These are phyloP conservation scores for Tyto alba DNA, from an alignment of 2,113 vertebrate species.

Conservation along the genomic window DNA sequence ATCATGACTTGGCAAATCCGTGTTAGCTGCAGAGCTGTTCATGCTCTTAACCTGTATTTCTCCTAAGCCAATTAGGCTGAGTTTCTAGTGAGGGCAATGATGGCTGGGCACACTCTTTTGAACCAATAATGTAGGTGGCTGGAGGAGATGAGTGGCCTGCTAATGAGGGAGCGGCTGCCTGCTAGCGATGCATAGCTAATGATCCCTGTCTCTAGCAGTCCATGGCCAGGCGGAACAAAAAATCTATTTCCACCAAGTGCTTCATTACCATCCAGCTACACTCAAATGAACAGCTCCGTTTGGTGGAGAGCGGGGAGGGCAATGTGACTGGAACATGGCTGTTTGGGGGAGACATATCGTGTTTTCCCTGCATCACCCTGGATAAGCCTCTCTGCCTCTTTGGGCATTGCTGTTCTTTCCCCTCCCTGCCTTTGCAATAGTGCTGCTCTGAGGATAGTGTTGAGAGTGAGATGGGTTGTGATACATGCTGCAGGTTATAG, in stretches of 20 bases:
- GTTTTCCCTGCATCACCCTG: not conserved
- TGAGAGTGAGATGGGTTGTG: not conserved
- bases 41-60: slow-evolving; percentile 25
- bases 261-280: not conserved
- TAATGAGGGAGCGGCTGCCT: slow-evolving; percentile 50
- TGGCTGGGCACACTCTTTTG: slow-evolving; percentile 29
- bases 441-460: not conserved
- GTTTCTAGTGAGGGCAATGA: slow-evolving; percentile 18
- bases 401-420: not conserved
- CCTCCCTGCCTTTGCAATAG: not conserved
- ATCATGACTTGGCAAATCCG: slow-evolving; percentile 16
- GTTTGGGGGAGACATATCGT: fast-evolving
- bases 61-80: slow-evolving; percentile 36
- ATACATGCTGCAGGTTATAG: not conserved
- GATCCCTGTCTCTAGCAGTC: not conserved
- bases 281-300: not conserved
- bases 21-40: not conserved
- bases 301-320: not conserved
- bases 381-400: not conserved
- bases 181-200: slow-evolving; percentile 44
- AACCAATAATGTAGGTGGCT: slow-evolving; percentile 44
- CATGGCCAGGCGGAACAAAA: not conserved
- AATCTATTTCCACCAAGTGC: not conserved
- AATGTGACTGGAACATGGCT: not conserved
- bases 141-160: not conserved